Base-by-base conservation (phyloP, 2,113 vertebrate genomes). In the Sylvilagus bachmani region DNA sequence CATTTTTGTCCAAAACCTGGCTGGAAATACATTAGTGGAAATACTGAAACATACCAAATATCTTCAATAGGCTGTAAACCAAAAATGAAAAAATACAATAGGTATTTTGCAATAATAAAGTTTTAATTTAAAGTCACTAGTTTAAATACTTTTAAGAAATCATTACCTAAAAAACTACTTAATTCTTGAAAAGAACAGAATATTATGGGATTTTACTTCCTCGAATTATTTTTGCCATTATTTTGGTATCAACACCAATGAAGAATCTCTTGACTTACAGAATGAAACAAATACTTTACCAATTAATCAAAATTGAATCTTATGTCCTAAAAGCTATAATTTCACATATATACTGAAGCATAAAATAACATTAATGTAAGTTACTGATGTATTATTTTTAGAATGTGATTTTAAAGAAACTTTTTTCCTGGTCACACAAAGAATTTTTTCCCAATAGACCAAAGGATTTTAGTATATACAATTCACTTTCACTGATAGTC, bases 141-240 rank as follows among this genome's bases (percentile, higher is more conserved):
- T 85, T 75, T 96, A 36, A 82, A 91, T 13, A 78, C 24, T 91
- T 95, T 51, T 49, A 73, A 73, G 36, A 93, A 93, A 53, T 61
- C 17, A 93, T 69, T 86, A 89, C 19, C 27, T 74, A 79, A 79
- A 78, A 44, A 79, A 83, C 22, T 58, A 92, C 16, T 58, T 79
- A 79, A 94, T 31, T 92, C 29, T 74, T 94, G 24, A 86, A 55
- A 61, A 86, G 5, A 8, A 29, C 1, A 94, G 0, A 80, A 3
- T n/a, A 85, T 84, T 33, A 85, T 75, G 33, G 12, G 25, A 85
- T 62, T 80, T 53, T 64, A 55, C 49, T 89, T 94, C 27, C 24
- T 88, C 9, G 49, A 88, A 93, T 19, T 78, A 85, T 73, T 55
- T 85, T 11, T 89, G 24, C 5, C 33, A 80, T 58, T 94, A 29